These are phyloP conservation scores for Machimus atricapillus DNA, from an alignment of 2,888 invertebrate species.

Conservation along the genomic window DNA sequence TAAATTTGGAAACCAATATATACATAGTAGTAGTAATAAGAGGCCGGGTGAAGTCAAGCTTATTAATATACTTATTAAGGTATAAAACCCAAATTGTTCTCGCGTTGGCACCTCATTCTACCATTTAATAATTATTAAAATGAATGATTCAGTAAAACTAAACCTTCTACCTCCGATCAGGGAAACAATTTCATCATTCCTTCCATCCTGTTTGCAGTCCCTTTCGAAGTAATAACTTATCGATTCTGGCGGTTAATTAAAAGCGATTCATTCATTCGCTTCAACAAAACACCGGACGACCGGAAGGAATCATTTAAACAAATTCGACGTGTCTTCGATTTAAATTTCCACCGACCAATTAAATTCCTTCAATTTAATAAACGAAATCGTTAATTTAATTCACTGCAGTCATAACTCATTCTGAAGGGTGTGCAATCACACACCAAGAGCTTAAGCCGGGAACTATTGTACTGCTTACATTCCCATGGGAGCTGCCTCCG, in stretches of 20 bases:
- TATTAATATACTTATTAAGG: too few species aligned
- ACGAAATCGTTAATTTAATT: conserved; percentile 43
- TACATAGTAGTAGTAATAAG: too few species aligned
- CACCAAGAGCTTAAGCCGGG: conserved; percentile 1
- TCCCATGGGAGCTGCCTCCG: background rate
- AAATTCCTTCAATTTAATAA: conserved; percentile 44
- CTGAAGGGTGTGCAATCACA: conserved; percentile 18
- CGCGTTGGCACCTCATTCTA: background rate
- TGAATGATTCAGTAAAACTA: background rate
- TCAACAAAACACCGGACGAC: background rate
- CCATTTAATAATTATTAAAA: background rate
- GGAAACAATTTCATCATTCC: background rate
- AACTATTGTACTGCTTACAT: background rate
- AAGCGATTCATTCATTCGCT: background rate
- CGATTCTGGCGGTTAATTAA: background rate
- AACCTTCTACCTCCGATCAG: background rate
- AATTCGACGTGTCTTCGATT: background rate
- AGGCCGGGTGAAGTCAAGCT: too few species aligned
- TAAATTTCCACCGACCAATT: conserved; percentile 19
- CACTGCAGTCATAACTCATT: conserved; percentile 45
- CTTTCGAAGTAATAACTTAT: background rate
- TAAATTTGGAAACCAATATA: too few species aligned
- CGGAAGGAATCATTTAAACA: background rate
- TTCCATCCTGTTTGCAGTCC: background rate
- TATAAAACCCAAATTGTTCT: too few species aligned